Evolutionary conservation across 2,113 vertebrate species (phyloP), one percentile per base, ranked within the genome.

Genomic region (Pollimyrus isidori): DNA sequence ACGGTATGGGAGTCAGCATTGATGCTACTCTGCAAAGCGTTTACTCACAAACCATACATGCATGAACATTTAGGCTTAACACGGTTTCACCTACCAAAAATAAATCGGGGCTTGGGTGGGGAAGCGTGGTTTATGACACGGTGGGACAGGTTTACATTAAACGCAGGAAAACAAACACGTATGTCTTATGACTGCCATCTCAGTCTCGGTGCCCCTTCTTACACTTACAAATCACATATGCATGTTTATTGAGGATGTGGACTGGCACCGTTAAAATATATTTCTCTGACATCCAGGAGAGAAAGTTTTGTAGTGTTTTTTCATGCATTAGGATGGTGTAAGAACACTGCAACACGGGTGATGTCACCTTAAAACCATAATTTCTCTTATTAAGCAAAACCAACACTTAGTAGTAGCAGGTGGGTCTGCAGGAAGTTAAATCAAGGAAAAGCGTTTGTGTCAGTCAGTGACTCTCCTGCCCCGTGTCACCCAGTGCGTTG

Each of bases 401-500:
- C 9, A 69, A 30, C 10, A 11, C 58, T 11, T 26, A 26, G 10
- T 26, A 10, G n/a, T 26, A 10, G n/a, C 58, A 10, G 9, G 5
- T 65, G n/a, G 58, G 58, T 26, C 58, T 26, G n/a, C n/a, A 65
- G n/a, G 23, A 9, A n/a, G 23, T 26, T 65, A 26, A 26, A 65
- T 65, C 58, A 6, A 56, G 6, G 53, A 21, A 56, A 56, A 21
- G 19, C 17, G 19, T 10, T 10, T 26, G 58, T n/a, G 23, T 65
- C 58, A 26, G 58, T 26, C 62, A 11, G 13, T 30, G 26, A 69
- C 26, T 69, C 62, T 26, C 62, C 62, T 30, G 62, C 30, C 10
- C 62, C 11, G 30, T 87, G 80, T 84, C 80, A 58, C 76, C 21
- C 89, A 96, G 95, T 96, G 95, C 45, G 87, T 89, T 35, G 0